Percentiles rank a stretch among this genome's conserved stretches.
Evolutionary conservation across 1,140 invertebrate genomes (phyloP).

Genomic region (Drosophila insularis): DNA sequence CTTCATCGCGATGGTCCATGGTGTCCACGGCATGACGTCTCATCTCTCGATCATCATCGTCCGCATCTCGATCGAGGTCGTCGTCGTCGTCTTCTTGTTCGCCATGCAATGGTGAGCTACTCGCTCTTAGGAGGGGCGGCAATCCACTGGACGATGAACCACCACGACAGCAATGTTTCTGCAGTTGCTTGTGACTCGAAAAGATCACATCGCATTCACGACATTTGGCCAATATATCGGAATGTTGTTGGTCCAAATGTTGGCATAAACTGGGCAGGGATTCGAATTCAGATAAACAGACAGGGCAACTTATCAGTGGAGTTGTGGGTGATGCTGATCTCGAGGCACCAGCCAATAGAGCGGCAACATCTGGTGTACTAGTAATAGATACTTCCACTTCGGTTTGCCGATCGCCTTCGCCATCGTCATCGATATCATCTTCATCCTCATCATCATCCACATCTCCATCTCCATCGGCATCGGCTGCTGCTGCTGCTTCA

Average conservation of each 20-base stretch:
- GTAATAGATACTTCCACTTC: constrained; percentile 49
- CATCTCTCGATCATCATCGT: constrained; percentile 13
- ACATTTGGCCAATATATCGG: constrained; percentile 87
- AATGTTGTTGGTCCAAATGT: constrained; percentile 89
- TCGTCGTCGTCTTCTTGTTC: constrained; percentile 16
- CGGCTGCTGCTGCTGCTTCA: background rate
- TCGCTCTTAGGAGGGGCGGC: constrained; percentile 50
- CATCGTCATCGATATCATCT: constrained; percentile 4
- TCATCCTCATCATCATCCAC: constrained; percentile 5
- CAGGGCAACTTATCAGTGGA: constrained; percentile 82
- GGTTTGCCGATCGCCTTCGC: constrained; percentile 7
- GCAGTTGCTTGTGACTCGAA: constrained; percentile 87
- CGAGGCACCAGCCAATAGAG: constrained; percentile 38
- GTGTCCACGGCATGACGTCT: constrained; percentile 5
- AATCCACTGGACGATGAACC: background rate
- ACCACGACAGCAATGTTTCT: constrained; percentile 83
- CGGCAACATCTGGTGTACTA: constrained; percentile 65
- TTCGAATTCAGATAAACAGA: constrained; percentile 85
- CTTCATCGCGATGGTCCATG: constrained; percentile 71
- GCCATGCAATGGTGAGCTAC: constrained; percentile 52
- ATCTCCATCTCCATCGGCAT: background rate
- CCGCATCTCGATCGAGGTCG: constrained; percentile 28
- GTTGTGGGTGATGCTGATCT: constrained; percentile 41
- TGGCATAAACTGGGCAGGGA: constrained; percentile 85
- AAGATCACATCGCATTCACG: constrained; percentile 88